These are phyloP conservation scores for Platorchestia sp. DNA, from an alignment of 1,140 invertebrate genomes.

Conservation along the genomic window DNA sequence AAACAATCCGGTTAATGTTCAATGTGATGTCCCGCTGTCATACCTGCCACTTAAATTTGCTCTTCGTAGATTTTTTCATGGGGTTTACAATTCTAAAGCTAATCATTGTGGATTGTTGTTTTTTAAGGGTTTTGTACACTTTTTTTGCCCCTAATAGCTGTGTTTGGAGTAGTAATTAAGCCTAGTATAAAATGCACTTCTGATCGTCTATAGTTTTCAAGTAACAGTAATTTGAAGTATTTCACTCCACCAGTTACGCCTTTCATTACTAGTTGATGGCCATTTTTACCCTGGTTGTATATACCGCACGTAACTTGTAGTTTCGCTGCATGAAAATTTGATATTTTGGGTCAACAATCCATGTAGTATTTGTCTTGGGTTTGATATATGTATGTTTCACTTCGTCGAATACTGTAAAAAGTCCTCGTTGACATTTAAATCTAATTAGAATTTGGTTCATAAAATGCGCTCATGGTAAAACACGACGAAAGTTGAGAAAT, in stretches of 20 bases:
- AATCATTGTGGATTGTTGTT: background rate
- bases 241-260: background rate
- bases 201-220: background rate
- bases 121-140: background rate
- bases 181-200: background rate
- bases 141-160: background rate
- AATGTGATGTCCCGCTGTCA: background rate
- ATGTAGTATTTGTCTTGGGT: background rate
- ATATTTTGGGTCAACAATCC: background rate
- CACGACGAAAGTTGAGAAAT: background rate
- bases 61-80: background rate
- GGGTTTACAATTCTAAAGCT: background rate
- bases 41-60: background rate
- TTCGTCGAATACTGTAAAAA: background rate
- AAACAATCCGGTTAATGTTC: background rate
- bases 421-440: background rate
- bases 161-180: background rate
- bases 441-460: background rate
- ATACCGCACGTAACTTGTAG: background rate
- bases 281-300: background rate
- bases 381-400: background rate
- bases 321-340: background rate
- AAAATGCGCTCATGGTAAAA: background rate
- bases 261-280: background rate
- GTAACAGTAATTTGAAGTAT: background rate